Conservation (phyloP, 2,113 vertebrate genomes). For the Phylloscopus trochiloides region DNA sequence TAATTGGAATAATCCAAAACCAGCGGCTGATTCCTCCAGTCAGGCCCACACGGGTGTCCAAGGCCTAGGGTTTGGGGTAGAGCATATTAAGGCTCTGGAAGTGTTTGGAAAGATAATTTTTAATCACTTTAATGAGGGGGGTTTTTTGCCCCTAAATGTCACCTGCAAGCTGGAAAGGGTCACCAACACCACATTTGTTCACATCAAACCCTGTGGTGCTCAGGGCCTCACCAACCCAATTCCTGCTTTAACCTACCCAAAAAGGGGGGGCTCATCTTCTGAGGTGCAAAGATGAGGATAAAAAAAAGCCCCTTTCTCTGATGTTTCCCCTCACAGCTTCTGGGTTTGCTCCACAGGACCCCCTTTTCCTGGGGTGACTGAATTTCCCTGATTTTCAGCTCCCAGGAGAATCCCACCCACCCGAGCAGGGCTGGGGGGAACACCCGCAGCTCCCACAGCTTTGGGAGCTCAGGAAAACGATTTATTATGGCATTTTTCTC, state of each 20-base stretch:
- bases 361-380: not conserved
- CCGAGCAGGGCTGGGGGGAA: too few relatives aligned
- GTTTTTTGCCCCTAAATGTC: not conserved
- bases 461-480: not conserved
- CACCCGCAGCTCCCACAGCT: not conserved
- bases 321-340: not conserved
- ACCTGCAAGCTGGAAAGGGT: not conserved
- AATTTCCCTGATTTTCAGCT: not conserved
- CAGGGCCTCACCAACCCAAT: accelerated
- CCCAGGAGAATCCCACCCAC: not conserved
- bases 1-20: too few relatives aligned
- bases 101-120: not conserved
- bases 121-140: accelerated
- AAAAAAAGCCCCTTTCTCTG: not conserved
- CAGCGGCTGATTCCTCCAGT: too few relatives aligned
- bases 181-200: not conserved
- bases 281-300: not conserved
- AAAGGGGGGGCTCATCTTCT: not conserved
- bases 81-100: not conserved
- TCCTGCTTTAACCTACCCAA: not conserved
- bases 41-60: accelerated
- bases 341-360: too few relatives aligned
- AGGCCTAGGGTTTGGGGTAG: accelerated
- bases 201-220: accelerated
- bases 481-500: not conserved